phyloP scores from a whole-genome alignment of 2,888 invertebrate species.

The Caenorhabditis sulstoni region DNA sequence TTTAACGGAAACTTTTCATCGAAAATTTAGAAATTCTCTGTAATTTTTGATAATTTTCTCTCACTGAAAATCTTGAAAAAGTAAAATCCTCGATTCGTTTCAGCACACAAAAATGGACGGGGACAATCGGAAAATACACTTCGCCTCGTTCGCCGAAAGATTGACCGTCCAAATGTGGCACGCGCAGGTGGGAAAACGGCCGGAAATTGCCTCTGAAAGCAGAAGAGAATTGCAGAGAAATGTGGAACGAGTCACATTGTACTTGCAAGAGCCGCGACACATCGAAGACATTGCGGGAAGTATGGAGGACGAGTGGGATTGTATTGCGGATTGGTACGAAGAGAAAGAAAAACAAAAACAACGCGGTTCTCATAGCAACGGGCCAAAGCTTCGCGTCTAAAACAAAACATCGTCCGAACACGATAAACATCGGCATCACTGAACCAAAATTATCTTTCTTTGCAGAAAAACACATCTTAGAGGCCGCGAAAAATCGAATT shows the following conservation, averaged over 20 bases:
- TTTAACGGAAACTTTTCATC: constrained; percentile 6
- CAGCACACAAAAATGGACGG: constrained; percentile 37
- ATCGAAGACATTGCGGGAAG: constrained; percentile 73
- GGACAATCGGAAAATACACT: constrained; percentile 24
- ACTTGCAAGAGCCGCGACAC: constrained; percentile 76
- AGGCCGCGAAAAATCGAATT: too few species aligned
- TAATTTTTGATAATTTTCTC: constrained; percentile 8
- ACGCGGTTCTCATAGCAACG: neutral
- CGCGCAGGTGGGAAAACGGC: constrained; percentile 41
- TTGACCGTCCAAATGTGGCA: constrained; percentile 50
- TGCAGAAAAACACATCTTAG: too few species aligned
- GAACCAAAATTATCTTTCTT: too few species aligned
- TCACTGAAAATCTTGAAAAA: neutral
- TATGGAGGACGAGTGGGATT: constrained; percentile 59
- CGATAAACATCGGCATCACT: too few species aligned
- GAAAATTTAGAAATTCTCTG: constrained; percentile 7
- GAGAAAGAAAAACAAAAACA: neutral
- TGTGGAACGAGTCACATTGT: constrained; percentile 58
- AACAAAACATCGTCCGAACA: too few species aligned
- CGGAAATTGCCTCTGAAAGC: neutral
- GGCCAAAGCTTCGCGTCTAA: neutral
- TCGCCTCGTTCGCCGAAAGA: constrained; percentile 32
- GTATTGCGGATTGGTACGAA: constrained; percentile 46
- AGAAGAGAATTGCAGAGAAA: constrained; percentile 41
- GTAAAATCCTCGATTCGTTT: neutral